Evolutionary conservation across 2,888 invertebrate genomes (phyloP).

Genomic region (Tinea semifulvella): DNA sequence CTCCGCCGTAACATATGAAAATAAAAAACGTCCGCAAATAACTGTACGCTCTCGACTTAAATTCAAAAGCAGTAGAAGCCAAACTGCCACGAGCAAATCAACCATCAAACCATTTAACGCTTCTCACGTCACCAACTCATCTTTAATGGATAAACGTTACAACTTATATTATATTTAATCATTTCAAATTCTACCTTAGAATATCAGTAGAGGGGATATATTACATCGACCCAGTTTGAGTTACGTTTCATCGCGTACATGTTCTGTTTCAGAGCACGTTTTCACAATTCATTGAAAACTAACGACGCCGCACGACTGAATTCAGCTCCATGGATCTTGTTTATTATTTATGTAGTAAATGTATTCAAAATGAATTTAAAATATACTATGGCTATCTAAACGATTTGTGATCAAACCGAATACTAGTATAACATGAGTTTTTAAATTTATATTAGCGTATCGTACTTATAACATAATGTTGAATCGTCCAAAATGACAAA

Average conservation of each 20-base stretch:
- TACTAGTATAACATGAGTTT: no score
- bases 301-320: constrained; percentile 22
- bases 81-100: constrained; percentile 33
- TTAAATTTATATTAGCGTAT: no score
- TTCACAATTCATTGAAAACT: constrained; percentile 34
- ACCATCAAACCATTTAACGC: constrained; percentile 35
- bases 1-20: constrained; percentile 32
- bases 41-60: constrained; percentile 36
- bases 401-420: no score
- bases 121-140: constrained; percentile 42
- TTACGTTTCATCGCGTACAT: constrained; percentile 24
- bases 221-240: neutral
- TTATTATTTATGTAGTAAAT: constrained; percentile 37
- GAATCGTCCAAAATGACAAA: no score
- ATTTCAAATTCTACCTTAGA: constrained; percentile 11
- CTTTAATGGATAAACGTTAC: constrained; percentile 33
- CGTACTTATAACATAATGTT: no score
- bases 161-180: constrained; percentile 22
- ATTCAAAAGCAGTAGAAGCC: constrained; percentile 28
- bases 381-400: no score
- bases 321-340: constrained; percentile 28
- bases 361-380: neutral
- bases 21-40: constrained; percentile 35
- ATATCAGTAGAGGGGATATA: constrained; percentile 1
- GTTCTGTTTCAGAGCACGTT: constrained; percentile 42